Evolutionary conservation across 2,113 vertebrate genomes (phyloP).

Genomic region (Syrmaticus mikado): DNA sequence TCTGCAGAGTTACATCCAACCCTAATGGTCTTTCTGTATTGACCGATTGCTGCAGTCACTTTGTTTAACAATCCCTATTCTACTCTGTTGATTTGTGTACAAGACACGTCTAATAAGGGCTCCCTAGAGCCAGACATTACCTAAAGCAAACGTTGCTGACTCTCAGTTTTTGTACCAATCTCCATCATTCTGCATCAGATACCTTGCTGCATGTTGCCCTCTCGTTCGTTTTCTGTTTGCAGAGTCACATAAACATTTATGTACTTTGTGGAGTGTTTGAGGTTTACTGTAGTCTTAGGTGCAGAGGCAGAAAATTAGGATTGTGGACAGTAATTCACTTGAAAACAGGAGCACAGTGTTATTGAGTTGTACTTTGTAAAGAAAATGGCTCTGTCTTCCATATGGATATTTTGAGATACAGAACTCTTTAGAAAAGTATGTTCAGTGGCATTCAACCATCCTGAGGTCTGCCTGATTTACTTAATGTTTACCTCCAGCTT

Average conservation of each 20-base stretch:
- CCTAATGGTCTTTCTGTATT: not conserved
- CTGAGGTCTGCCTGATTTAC: not conserved
- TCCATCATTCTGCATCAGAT: not conserved
- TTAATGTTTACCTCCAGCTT: not conserved
- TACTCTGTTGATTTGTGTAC: not conserved
- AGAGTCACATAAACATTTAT: not conserved
- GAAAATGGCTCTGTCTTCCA: not conserved
- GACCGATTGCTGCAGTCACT: not conserved
- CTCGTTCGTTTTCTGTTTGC: not conserved
- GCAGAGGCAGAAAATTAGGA: not conserved
- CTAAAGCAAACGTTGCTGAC: not conserved
- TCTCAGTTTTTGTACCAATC: not conserved
- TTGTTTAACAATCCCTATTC: not conserved
- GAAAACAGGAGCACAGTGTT: not conserved
- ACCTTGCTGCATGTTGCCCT: not conserved
- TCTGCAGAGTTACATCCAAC: not conserved
- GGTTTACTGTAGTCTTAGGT: not conserved
- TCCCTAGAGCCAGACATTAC: not conserved
- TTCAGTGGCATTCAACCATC: not conserved
- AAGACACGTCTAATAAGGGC: not conserved
- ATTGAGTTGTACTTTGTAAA: not conserved
- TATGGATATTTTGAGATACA: not conserved
- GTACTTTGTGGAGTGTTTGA: not conserved
- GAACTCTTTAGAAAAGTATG: not conserved
- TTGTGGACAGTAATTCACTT: not conserved